Base-by-base conservation (phyloP, 2,113 vertebrate species). In the Chlamydotis undulata region DNA sequence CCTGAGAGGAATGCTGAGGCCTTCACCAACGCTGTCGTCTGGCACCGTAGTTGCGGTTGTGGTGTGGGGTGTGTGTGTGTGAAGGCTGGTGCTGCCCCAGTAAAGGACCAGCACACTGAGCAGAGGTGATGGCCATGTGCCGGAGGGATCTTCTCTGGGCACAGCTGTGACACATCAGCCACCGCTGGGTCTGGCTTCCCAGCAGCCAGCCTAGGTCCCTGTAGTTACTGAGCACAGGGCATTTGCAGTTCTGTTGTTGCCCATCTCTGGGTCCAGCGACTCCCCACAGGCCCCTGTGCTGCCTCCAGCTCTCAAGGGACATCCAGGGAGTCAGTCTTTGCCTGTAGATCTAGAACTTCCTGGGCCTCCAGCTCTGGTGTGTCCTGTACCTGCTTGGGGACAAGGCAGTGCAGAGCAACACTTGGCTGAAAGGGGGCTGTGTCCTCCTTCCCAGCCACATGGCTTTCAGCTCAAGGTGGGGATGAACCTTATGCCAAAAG, bases 21-120 rank as follows among this genome's bases (percentile, higher is more conserved):
- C 67, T 75, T 75, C 56, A 52, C 79, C 33, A 65, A 7, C 1
- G 3, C 60, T 61, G 63, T 71, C 9, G 28, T 33, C 41, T 70
- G 73, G 52, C 73, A 64, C n/a, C 29, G 79, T 6, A 31, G 56
- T 73, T 80, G 67, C 35, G 28, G 22, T 25, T 56, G 28, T 45
- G 45, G 14, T 43, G 26, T 41, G 18, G 19, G 6, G 33, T 6
- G 22, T 37, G 28, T 37, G 28, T 26, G 61, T 33, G 16, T 39
- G 61, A 59, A 60, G 24, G 50, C 67, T 74, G 31, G 19, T 43
- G 43, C 65, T 89, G 50, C n/a, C 33, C 37, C 1, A 0, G 41
- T 52, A 26, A 68, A 86, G 60, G 49, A 43, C 60, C 2, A 1
- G 59, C 29, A 50, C 0, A 0, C 55, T 73, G 55, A 22, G 49